Conservation (phyloP, 2,113 vertebrate genomes). For the Oncorhynchus masou region DNA sequence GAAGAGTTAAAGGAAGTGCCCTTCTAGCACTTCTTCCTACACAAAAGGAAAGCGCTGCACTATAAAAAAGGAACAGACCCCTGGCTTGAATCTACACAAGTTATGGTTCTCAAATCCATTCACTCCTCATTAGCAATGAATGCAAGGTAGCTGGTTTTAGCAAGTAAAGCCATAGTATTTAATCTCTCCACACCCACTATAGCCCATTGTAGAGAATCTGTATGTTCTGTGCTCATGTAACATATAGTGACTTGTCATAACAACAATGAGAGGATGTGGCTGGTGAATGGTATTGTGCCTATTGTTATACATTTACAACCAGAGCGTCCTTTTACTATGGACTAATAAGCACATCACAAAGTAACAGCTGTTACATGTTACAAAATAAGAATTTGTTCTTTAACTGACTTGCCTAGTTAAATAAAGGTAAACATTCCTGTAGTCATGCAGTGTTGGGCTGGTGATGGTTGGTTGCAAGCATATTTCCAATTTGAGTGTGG, state of each 20-base stretch:
- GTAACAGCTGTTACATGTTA: not conserved
- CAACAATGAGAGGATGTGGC: not conserved
- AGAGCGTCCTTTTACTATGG: not conserved
- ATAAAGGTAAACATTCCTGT: not conserved
- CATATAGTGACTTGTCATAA: not conserved
- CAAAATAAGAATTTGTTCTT: no score
- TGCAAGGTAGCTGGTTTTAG: not conserved
- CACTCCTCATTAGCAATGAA: not conserved
- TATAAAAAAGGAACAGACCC: not conserved
- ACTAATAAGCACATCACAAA: not conserved
- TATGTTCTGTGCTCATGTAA: not conserved
- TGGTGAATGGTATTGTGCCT: not conserved
- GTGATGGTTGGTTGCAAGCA: not conserved
- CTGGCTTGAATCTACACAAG: not conserved
- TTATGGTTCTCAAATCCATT: not conserved
- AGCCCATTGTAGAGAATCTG: not conserved
- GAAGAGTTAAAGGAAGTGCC: no score
- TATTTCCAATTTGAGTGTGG: not conserved
- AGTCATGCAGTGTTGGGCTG: not conserved
- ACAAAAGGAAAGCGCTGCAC: not conserved
- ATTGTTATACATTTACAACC: not conserved
- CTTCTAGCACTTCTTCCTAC: not conserved
- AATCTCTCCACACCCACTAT: not conserved
- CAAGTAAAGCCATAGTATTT: not conserved
- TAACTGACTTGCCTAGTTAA: no score